Conservation (phyloP, 2,113 vertebrate species). For the Pardalotus punctatus region DNA sequence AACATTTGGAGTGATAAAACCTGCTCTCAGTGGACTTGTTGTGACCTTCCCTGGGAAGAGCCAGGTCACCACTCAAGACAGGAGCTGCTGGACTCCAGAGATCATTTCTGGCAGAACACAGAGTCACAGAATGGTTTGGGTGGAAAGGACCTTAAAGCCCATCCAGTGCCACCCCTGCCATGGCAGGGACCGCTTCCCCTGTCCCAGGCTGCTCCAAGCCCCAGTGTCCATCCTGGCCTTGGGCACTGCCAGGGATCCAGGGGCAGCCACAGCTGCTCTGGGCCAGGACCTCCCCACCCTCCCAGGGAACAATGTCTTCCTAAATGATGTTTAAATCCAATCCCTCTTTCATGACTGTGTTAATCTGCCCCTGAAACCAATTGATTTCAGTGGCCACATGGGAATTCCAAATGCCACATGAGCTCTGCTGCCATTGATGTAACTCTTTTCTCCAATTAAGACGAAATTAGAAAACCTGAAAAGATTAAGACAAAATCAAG, state of each 20-base stretch:
- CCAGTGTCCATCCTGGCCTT: not conserved
- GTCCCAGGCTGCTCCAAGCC: not conserved
- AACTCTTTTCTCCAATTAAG: not conserved
- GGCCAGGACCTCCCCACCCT: not conserved
- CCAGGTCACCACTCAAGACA: not conserved
- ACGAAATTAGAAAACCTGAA: not conserved
- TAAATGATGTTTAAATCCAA: not conserved
- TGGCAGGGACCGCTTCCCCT: not conserved
- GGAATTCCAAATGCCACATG: not conserved
- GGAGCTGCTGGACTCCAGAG: not conserved
- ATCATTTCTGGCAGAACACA: not conserved
- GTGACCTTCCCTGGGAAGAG: not conserved
- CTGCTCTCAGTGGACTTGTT: not conserved
- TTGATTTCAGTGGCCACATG: rapidly evolving
- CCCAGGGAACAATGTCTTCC: rapidly evolving
- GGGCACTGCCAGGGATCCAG: not conserved
- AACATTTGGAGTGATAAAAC: not conserved
- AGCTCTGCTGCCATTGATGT: not conserved
- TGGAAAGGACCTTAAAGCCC: rapidly evolving
- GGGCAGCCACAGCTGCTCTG: not conserved
- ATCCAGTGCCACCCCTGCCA: not conserved
- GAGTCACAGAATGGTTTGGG: not conserved
- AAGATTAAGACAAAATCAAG: not conserved
- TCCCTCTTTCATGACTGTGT: not conserved
- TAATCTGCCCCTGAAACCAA: not conserved